Percentiles rank a stretch among this genome's conserved stretches.
Evolutionary conservation across 2,113 vertebrate species (phyloP).

Genomic region (Dasyprocta punctata): DNA sequence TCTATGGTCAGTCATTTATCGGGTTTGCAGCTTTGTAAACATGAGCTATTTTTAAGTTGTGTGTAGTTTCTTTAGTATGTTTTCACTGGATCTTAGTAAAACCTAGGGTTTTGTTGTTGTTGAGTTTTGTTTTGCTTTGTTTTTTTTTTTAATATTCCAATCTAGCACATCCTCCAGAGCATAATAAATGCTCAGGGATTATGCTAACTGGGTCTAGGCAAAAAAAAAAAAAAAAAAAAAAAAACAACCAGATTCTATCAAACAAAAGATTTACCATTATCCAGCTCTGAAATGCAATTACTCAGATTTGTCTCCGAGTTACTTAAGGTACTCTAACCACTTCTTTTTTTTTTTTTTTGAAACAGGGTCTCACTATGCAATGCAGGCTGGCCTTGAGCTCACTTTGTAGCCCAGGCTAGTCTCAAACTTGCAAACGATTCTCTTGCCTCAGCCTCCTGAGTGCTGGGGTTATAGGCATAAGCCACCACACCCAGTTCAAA

Average conservation of each 20-base stretch:
- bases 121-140: neutral
- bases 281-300: neutral
- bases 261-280: constrained; percentile 16
- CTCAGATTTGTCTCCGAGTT: neutral
- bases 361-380: too few species aligned
- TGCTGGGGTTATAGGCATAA: too few species aligned
- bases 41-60: neutral
- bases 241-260: constrained; percentile 21
- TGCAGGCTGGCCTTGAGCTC: too few species aligned
- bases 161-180: neutral
- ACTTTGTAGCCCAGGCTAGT: too few species aligned
- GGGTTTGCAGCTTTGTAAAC: neutral
- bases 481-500: too few species aligned
- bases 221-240: neutral
- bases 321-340: neutral
- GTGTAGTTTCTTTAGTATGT: neutral
- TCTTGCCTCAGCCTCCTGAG: too few species aligned
- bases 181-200: neutral
- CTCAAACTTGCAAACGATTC: too few species aligned
- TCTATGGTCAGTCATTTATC: neutral
- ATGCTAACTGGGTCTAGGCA: neutral
- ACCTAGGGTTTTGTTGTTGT: neutral
- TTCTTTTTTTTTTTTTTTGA: too few species aligned
- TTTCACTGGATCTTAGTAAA: neutral
- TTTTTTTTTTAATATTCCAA: neutral